Base-by-base conservation (phyloP, 2,113 vertebrate genomes). In the Phalacrocorax brasilianus region DNA sequence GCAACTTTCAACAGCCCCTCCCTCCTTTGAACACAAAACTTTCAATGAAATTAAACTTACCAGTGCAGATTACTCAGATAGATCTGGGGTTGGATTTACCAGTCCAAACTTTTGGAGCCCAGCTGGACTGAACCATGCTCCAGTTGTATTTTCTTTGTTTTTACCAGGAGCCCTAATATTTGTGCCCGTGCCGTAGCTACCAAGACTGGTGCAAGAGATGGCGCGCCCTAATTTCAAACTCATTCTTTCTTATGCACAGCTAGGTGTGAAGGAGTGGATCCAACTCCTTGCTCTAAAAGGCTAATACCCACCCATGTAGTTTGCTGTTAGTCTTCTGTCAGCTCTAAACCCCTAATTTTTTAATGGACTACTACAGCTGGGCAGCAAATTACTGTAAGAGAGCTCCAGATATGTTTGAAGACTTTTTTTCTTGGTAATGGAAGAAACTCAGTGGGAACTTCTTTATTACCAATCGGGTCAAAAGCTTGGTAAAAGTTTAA, bases 151-250 rank as follows among this genome's bases (percentile, higher is more conserved):
- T 89, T 58, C 47, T 44, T 42, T 61, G 38, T 23, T 70, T 14
- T 9, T 82, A 33, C 18, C 35, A 81, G 59, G 20, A 67, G 18
- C n/a, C 14, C 14, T 38, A 23, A 28, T 32, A 38, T 55, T 82
- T 75, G 18, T 73, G 19, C 15, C 47, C 62, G n/a, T 22, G 12
- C 52, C 0, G 0, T 18, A 68, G 27, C 12, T 67, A 47, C 33
- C 27, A 42, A 67, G 27, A 56, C 7, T 47, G 10, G 23, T 72
- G 14, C 18, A 67, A 59, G 27, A 78, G 16, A 59, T 2, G 8
- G 35, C 42, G 12, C 28, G 59, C 40, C 53, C 59, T 88, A 35
- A 59, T 65, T 45, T 24, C 18, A 65, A 50, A 45, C 12, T 50
- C 44, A 35, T 26, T 33, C 68, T 53, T 81, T 76, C 45, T 67